Evolutionary conservation across 2,888 invertebrate species (phyloP).

Genomic region (Mythimna pallens): DNA sequence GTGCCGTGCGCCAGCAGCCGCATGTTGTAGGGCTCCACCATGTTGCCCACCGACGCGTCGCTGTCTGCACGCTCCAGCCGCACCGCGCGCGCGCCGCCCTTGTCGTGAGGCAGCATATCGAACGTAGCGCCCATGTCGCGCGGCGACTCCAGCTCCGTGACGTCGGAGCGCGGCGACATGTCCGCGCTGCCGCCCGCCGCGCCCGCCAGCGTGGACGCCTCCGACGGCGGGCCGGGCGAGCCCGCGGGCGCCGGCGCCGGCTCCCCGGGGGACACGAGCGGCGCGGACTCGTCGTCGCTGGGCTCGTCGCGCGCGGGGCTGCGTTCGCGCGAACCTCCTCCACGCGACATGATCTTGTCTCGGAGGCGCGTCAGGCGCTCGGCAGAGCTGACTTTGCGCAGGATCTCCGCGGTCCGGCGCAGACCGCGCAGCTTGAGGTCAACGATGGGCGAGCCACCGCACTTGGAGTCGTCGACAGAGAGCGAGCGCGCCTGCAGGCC

Average conservation of each 20-base stretch:
- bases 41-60: slow-evolving; percentile 77
- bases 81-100: slow-evolving; percentile 60
- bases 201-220: slow-evolving; percentile 69
- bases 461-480: slow-evolving; percentile 84
- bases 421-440: slow-evolving; percentile 80
- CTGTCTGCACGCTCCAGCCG: slow-evolving; percentile 73
- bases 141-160: slow-evolving; percentile 83
- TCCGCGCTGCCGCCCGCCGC: slow-evolving; percentile 74
- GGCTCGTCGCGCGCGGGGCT: slow-evolving; percentile 79
- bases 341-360: slow-evolving; percentile 82
- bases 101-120: slow-evolving; percentile 79
- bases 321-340: slow-evolving; percentile 81
- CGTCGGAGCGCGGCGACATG: slow-evolving; percentile 85
- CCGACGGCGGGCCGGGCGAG: slow-evolving; percentile 63
- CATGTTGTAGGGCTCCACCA: slow-evolving; percentile 87
- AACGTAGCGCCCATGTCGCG: slow-evolving; percentile 72
- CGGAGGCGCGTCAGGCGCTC: slow-evolving; percentile 82
- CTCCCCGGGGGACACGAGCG: slow-evolving; percentile 89
- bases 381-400: slow-evolving; percentile 83
- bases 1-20: slow-evolving; percentile 82
- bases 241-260: slow-evolving; percentile 35
- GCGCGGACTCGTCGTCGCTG: slow-evolving; percentile 93
- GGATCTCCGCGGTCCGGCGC: slow-evolving; percentile 81
- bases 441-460: slow-evolving; percentile 73
- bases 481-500: slow-evolving; percentile 76